Conservation (phyloP, 1,140 invertebrate genomes). For the Aricia agestis region DNA sequence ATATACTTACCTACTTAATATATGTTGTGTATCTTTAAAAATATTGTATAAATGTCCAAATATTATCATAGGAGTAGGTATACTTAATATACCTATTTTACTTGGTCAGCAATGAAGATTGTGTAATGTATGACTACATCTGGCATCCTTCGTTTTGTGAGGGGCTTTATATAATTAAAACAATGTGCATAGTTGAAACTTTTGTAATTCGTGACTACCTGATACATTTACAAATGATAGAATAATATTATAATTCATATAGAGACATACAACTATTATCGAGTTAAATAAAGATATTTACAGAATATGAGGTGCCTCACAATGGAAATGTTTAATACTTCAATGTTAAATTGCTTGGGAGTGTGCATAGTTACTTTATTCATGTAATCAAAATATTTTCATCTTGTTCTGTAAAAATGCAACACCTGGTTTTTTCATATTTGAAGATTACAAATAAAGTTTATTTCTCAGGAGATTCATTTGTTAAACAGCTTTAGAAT, state of each 20-base stretch:
- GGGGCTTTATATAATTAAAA: slow-evolving; percentile 12
- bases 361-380: no score
- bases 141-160: not conserved
- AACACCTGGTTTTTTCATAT: not conserved
- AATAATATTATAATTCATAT: slow-evolving; percentile 10
- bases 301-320: not conserved
- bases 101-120: not conserved
- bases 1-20: no score
- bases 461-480: not conserved
- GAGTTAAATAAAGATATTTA: slow-evolving; percentile 1
- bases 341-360: no score
- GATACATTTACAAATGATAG: slow-evolving; percentile 17
- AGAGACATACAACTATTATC: not conserved
- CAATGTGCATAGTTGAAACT: not conserved
- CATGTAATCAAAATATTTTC: not conserved
- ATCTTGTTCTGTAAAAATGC: not conserved
- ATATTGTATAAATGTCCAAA: no score
- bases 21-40: no score
- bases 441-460: not conserved
- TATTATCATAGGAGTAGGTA: no score
- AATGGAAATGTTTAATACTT: not conserved
- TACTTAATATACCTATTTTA: no score
- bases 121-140: not conserved
- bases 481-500: not conserved
- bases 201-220: slow-evolving; percentile 4